These are phyloP conservation scores for Coboldia fuscipes DNA, from an alignment of 1,140 invertebrate genomes.

Conservation along the genomic window DNA sequence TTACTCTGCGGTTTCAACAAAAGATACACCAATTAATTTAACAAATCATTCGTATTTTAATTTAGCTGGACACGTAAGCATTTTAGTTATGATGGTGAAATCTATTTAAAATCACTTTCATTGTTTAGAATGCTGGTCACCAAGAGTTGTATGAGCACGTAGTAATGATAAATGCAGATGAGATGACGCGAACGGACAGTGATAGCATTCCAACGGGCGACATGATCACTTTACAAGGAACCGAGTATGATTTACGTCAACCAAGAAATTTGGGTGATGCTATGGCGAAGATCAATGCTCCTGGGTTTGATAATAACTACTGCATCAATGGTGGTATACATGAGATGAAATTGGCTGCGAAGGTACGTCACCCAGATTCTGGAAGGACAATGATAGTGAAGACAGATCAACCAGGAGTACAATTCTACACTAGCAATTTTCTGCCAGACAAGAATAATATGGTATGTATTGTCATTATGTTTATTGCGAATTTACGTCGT, in stretches of 20 bases:
- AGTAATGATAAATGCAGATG: constrained; percentile 50
- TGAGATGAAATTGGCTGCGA: constrained; percentile 6
- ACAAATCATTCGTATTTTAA: constrained; percentile 93
- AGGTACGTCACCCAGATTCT: constrained; percentile 36
- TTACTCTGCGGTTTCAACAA: constrained; percentile 49
- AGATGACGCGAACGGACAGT: constrained; percentile 48
- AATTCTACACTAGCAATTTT: constrained; percentile 72
- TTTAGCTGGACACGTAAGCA: constrained; percentile 52
- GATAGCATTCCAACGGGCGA: constrained; percentile 62
- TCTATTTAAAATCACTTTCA: background rate
- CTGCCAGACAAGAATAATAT: constrained; percentile 30
- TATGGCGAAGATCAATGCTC: constrained; percentile 20
- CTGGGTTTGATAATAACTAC: constrained; percentile 64
- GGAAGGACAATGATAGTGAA: constrained; percentile 55
- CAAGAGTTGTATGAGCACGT: constrained; percentile 47
- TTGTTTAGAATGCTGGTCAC: constrained; percentile 16
- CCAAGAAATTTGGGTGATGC: constrained; percentile 27
- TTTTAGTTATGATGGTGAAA: constrained; percentile 1
- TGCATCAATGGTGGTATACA: constrained; percentile 25
- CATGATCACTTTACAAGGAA: constrained; percentile 36
- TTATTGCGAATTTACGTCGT: background rate
- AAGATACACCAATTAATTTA: constrained; percentile 68
- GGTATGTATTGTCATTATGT: constrained; percentile 5
- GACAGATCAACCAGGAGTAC: constrained; percentile 72
- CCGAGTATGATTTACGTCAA: constrained; percentile 44